These are phyloP conservation scores for Luperina testacea DNA, from an alignment of 2,888 invertebrate species.

Conservation along the genomic window DNA sequence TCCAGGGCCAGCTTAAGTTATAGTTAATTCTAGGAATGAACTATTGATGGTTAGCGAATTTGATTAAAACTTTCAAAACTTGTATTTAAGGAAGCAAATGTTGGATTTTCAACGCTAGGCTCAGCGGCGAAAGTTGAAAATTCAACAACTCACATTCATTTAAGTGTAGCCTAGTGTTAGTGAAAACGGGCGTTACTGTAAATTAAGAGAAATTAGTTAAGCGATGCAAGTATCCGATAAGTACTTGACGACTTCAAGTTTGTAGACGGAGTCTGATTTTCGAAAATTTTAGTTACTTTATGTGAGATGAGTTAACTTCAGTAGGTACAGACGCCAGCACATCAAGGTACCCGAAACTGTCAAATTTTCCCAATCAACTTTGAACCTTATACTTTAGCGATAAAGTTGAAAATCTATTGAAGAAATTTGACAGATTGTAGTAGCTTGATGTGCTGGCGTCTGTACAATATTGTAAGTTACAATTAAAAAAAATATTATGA, in stretches of 20 bases:
- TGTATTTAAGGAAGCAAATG: not conserved
- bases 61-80: constrained; percentile 13
- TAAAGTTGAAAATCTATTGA: too few species aligned
- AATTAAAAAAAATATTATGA: not conserved
- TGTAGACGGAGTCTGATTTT: not conserved
- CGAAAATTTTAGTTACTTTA: not conserved
- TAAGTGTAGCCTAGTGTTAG: not conserved
- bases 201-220: not conserved
- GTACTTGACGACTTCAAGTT: not conserved
- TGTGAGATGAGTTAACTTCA: not conserved
- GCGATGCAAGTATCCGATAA: not conserved
- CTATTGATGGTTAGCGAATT: constrained; percentile 9
- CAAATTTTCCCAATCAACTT: too few species aligned
- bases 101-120: not conserved
- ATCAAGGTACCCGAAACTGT: too few species aligned
- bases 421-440: too few species aligned
- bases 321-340: not conserved
- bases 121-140: not conserved
- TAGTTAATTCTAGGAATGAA: constrained; percentile 1
- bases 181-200: not conserved
- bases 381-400: too few species aligned
- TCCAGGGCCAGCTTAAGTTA: not conserved
- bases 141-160: not conserved
- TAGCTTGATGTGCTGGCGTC: too few species aligned
- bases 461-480: not conserved